These are phyloP conservation scores for Cranoglanis bouderius DNA, from an alignment of 2,113 vertebrate genomes.

Conservation along the genomic window DNA sequence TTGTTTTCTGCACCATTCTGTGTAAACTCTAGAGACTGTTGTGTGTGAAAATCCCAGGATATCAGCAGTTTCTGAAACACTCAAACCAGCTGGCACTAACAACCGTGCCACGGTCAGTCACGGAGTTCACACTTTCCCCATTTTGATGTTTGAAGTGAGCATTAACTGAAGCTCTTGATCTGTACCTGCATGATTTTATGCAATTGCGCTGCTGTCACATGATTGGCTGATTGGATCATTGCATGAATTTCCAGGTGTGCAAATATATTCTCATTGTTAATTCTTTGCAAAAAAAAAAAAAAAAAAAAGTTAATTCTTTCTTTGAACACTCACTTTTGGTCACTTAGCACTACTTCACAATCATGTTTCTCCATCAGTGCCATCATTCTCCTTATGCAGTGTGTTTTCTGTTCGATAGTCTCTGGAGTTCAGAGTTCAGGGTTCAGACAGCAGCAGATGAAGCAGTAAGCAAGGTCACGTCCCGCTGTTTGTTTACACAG, in stretches of 20 bases:
- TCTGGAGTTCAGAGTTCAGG: slow-evolving; percentile 17
- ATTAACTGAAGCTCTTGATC: neutral
- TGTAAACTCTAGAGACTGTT: no score
- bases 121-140: no score
- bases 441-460: slow-evolving; percentile 23
- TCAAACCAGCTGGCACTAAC: neutral
- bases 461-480: slow-evolving; percentile 19
- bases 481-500: slow-evolving; percentile 46
- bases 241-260: neutral
- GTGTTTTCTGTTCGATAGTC: slow-evolving; percentile 1
- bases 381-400: neutral
- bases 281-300: no score
- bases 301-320: no score
- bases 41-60: no score
- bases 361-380: neutral
- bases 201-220: neutral
- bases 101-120: no score
- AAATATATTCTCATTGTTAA: neutral
- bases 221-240: neutral
- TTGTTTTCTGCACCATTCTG: neutral
- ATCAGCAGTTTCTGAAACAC: no score
- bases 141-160: no score
- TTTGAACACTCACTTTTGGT: neutral
- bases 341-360: neutral
- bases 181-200: neutral